Percentiles rank a stretch among this genome's conserved stretches.
Conservation (phyloP, 2,797 vertebrate species). For the Zenarchopterus dispar region DNA sequence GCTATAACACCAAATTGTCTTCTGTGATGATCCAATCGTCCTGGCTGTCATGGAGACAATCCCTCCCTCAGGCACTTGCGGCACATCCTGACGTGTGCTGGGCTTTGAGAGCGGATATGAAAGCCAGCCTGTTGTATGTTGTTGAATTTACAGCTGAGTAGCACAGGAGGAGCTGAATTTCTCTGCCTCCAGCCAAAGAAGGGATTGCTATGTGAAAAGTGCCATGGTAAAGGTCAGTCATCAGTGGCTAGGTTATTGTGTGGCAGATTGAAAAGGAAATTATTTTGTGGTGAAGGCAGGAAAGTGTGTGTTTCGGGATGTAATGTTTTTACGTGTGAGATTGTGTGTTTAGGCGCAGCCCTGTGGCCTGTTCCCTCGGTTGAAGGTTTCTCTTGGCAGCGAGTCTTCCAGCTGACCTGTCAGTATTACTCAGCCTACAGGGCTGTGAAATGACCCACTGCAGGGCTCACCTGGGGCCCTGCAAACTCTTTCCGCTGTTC, state of each 20-base stretch:
- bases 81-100: slow-evolving; percentile 16
- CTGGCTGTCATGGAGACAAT: slow-evolving; percentile 36
- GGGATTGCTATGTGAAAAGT: slow-evolving; percentile 54
- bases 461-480: slow-evolving; percentile 59
- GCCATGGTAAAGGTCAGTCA: slow-evolving; percentile 70
- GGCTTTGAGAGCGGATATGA: slow-evolving; percentile 13
- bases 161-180: slow-evolving; percentile 27
- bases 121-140: slow-evolving; percentile 23
- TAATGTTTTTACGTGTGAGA: slow-evolving; percentile 9
- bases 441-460: slow-evolving; percentile 66
- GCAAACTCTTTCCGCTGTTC: slow-evolving; percentile 38
- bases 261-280: slow-evolving; percentile 76
- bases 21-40: slow-evolving; percentile 54
- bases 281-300: slow-evolving; percentile 50
- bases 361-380: slow-evolving; percentile 20
- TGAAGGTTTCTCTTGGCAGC: slow-evolving; percentile 61
- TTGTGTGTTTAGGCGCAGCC: slow-evolving; percentile 17
- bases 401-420: slow-evolving; percentile 74
- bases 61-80: slow-evolving; percentile 4
- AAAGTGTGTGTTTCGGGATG: slow-evolving; percentile 4
- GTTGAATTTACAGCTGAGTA: slow-evolving; percentile 38
- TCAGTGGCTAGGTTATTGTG: slow-evolving; percentile 62
- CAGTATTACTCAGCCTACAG: slow-evolving; percentile 63
- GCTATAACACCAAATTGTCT: slow-evolving; percentile 46
- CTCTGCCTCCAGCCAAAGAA: slow-evolving; percentile 48